Base-by-base conservation (phyloP, 2,888 invertebrate genomes). In the Thymelicus acteon region DNA sequence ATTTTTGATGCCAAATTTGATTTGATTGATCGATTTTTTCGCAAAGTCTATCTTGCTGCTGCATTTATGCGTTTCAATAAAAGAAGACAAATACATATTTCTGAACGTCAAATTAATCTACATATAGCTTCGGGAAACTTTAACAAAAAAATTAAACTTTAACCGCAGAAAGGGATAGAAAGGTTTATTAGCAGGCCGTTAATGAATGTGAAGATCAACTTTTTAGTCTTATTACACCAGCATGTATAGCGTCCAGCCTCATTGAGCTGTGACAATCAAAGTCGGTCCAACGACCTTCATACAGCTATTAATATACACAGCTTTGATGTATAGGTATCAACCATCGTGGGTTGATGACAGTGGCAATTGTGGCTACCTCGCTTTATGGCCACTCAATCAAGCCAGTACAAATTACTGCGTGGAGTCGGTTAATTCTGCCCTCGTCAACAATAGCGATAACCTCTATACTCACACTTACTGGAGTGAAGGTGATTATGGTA, bases 311-410 rank as follows among this genome's bases (percentile, higher is more conserved):
- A 44, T 44, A 60, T 60, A 60, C 44, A 24, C 44, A 24, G 54
- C 39, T 40, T n/a, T 40, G 48, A 49, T 13, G 49, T 67, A 63
- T 52, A 61, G 60, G n/a, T 61, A 61, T 61, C 67, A 49, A 52
- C 31, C 60, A 49, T 61, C 57, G 62, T 72, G 73, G 76, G 74
- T 78, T 75, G 75, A 76, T 75, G 76, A 77, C 77, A 76, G 76
- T 74, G 75, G 75, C 77, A 78, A 78, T 78, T 74, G 68, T 61
- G 76, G 78, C 79, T 75, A 75, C 75, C 76, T 78, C 76, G 75
- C 76, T 80, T 80, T 80, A 79, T 78, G 75, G 76, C 75, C 80
- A 75, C 77, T 79, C 79, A 78, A 80, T 79, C 79, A 75, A 72
- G 73, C 74, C 15, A 54, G 67, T 75, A 76, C 77, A 77, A 79